Base-by-base conservation (phyloP, 2,888 invertebrate genomes). In the Sinohyriopsis cumingii region DNA sequence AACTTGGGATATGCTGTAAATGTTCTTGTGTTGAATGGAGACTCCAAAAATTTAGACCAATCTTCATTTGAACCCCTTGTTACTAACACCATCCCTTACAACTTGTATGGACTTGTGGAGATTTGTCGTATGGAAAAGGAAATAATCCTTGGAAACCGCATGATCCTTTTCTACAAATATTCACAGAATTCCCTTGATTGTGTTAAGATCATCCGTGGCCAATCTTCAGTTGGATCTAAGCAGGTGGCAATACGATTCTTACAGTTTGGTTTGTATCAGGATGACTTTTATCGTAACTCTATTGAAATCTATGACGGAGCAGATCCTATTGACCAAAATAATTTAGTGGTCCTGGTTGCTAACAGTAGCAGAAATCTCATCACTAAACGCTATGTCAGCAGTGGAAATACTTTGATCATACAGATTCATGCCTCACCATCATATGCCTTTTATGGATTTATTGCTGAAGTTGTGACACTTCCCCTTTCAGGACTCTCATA, bases 111-210 rank as follows among this genome's bases (percentile, higher is more conserved):
- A 54, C 91, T 99, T 84, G 94, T 99, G 22, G 97, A 99, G 82
- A 97, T 99, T 80, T 99, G 99, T 89, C 97, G 98, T 87, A 95
- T 97, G 1, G 94, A 95, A 68, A 99, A 99, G 91, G 95, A 95
- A 87, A 93, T 99, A 22, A 92, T 93, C 3, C 93, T 99, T 2
- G 95, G 96, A 89, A 97, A 98, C 87, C 92, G 98, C 63, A 93
- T 98, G 7, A 90, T 99, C 0, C 89, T 99, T 25, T 99, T 98
- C 89, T 98, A 97, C 90, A 99, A 98, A 89, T 99, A 99, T 86
- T 97, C 97, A 86, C 97, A 97, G 82, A 94, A 95, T 89, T 96
- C 98, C 0, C 95, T 98, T 0, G 99, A 98, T 88, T 99, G 99
- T 88, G 95, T 99, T 0, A 99, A 99, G 90, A 96, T 98, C 81